These are phyloP conservation scores for Anolis carolinensis DNA, from an alignment of 2,113 vertebrate genomes.

Conservation along the genomic window DNA sequence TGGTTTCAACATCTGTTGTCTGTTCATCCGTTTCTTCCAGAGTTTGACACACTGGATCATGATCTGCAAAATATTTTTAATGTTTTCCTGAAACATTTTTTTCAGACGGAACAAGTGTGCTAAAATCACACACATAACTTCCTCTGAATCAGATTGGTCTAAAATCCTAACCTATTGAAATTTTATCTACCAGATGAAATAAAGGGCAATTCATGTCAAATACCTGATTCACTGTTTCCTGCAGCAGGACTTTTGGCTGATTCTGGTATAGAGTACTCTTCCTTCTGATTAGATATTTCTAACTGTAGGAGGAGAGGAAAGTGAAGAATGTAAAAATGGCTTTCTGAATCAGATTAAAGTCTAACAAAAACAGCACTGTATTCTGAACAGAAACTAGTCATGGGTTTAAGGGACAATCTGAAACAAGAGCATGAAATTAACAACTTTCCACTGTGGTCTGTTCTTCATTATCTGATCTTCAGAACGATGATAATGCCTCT, in stretches of 20 bases:
- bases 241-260: slow-evolving; percentile 43
- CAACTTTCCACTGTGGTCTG: neutral
- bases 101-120: neutral
- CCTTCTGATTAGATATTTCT: slow-evolving; percentile 49
- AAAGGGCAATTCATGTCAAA: neutral
- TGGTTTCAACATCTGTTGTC: slow-evolving; percentile 43
- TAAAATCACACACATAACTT: neutral
- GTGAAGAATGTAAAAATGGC: slow-evolving; percentile 4
- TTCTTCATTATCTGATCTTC: neutral
- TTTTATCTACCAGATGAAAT: neutral
- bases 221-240: slow-evolving; percentile 65
- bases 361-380: neutral
- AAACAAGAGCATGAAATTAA: neutral
- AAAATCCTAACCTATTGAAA: neutral
- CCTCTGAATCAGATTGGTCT: neutral
- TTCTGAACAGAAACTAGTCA: neutral
- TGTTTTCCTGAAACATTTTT: neutral
- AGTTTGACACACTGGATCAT: slow-evolving; percentile 48
- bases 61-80: slow-evolving; percentile 65
- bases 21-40: slow-evolving; percentile 45
- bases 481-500: neutral
- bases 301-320: slow-evolving; percentile 34
- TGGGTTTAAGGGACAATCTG: neutral
- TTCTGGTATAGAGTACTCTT: slow-evolving; percentile 41
- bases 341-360: neutral